Evolutionary conservation across 2,113 vertebrate genomes (phyloP).

Genomic region (Heliornis fulica): DNA sequence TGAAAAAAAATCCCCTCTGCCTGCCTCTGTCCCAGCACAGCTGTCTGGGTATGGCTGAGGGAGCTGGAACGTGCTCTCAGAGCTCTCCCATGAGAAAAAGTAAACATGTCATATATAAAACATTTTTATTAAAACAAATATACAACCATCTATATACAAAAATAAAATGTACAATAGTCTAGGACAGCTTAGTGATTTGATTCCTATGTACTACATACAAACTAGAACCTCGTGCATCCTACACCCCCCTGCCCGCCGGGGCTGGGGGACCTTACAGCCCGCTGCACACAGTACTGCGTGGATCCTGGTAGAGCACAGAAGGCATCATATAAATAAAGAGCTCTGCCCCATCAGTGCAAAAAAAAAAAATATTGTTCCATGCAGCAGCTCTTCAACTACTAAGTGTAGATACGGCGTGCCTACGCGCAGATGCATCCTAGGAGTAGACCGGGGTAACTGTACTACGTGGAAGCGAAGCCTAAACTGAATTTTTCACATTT

Average conservation of each 20-base stretch:
- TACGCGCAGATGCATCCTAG: neutral
- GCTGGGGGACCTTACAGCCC: neutral
- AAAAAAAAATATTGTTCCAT: neutral
- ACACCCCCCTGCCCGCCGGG: neutral
- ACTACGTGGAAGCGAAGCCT: neutral
- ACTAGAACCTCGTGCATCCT: neutral
- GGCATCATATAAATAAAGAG: constrained; percentile 46
- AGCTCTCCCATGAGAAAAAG: neutral
- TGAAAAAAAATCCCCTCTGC: neutral
- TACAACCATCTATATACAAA: constrained; percentile 73
- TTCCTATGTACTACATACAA: neutral
- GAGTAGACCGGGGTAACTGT: neutral
- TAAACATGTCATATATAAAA: constrained; percentile 55
- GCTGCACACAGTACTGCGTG: neutral
- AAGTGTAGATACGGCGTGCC: neutral
- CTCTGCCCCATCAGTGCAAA: constrained; percentile 26
- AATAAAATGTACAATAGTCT: constrained; percentile 51
- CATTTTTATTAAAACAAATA: constrained; percentile 75
- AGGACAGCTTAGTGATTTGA: constrained; percentile 42
- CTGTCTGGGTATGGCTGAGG: neutral
- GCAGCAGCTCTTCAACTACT: neutral
- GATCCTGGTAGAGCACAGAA: neutral
- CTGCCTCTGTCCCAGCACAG: neutral
- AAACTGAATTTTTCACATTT: constrained; percentile 54
- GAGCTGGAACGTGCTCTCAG: neutral